A percentile compares a stretch with the other conserved stretches of the same genome.
Evolutionary conservation across 1,140 invertebrate genomes (phyloP).

Genomic region (Ceratosolen solmsi): DNA sequence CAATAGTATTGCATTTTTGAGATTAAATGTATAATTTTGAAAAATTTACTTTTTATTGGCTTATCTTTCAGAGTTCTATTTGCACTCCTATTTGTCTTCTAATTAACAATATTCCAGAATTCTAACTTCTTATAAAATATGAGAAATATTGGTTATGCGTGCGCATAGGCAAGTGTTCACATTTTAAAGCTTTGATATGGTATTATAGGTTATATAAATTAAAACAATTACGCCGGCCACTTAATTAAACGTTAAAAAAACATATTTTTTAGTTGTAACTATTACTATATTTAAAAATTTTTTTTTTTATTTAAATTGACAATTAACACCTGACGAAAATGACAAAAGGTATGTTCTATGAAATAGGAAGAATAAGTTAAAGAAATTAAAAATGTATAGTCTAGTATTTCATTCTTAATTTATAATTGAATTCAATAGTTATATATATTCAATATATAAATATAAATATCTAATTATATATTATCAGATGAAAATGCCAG

Average conservation of each 20-base stretch:
- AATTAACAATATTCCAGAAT: no score
- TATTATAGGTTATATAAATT: constrained; percentile 30
- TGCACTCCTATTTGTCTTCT: no score
- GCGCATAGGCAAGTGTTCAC: not conserved
- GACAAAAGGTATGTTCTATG: constrained; percentile 58
- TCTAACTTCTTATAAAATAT: no score
- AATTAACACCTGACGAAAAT: constrained; percentile 40
- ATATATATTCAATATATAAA: not conserved
- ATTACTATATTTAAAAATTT: not conserved
- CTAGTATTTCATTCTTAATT: not conserved
- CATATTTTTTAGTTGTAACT: constrained; percentile 22
- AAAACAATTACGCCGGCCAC: not conserved
- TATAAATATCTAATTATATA: not conserved
- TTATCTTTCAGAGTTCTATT: no score
- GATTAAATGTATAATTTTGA: no score
- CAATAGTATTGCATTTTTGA: no score
- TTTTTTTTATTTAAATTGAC: not conserved
- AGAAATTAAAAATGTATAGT: not conserved
- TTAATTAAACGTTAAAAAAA: constrained; percentile 21
- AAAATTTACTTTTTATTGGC: no score
- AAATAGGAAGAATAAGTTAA: not conserved
- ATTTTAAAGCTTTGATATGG: not conserved
- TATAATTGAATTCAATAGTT: not conserved
- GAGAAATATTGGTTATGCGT: not conserved
- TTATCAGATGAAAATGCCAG: constrained; percentile 61